Conservation (phyloP, 2,113 vertebrate genomes). For the Choloepus hoffmanni region DNA sequence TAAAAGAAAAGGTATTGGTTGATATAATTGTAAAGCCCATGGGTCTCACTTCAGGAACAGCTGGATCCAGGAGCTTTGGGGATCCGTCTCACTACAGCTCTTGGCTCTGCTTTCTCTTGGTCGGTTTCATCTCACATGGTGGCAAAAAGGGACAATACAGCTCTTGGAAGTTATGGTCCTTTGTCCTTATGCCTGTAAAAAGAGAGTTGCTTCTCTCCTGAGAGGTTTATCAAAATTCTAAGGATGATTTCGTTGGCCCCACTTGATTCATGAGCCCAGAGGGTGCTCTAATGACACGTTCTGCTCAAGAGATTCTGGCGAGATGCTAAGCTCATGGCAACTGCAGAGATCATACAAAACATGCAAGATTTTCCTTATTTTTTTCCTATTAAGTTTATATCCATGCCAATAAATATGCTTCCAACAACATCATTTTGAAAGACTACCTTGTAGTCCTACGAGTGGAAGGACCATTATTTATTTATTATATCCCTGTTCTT, state of each 20-base stretch:
- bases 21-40: background rate
- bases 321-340: background rate
- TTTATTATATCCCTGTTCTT: conserved; percentile 6
- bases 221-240: background rate
- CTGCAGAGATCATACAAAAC: background rate
- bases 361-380: background rate
- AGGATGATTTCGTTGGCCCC: background rate
- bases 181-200: background rate
- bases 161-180: background rate
- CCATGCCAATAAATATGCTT: background rate
- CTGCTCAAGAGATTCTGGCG: background rate
- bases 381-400: background rate
- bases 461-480: background rate
- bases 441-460: background rate
- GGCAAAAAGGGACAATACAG: background rate
- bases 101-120: background rate
- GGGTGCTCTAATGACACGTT: background rate
- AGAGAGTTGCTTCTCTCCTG: background rate
- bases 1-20: background rate
- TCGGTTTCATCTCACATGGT: background rate
- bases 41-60: background rate
- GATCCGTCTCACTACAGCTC: background rate
- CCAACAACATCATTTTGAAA: background rate
- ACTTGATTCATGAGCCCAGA: background rate
- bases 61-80: background rate